phyloP scores from a whole-genome alignment of 1,140 invertebrate genomes.

The Penaeus vannamei region DNA sequence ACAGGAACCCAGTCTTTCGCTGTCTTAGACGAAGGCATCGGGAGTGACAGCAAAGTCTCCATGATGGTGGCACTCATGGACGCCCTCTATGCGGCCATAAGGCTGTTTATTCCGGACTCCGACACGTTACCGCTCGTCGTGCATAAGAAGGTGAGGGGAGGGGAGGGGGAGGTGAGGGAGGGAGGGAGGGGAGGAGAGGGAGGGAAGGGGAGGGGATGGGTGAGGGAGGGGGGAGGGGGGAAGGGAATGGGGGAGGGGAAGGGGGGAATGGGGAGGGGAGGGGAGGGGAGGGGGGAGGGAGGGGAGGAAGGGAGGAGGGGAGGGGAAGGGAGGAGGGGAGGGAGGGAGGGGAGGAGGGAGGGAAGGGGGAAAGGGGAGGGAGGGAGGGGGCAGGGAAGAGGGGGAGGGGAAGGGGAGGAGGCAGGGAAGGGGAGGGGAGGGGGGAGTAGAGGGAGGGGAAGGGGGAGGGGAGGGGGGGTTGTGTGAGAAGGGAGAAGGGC shows the following conservation, averaged over 20 bases:
- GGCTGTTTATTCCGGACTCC: constrained; percentile 58
- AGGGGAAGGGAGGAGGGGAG: constrained; percentile 26
- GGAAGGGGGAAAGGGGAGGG: too few relatives aligned
- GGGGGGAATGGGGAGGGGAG: too few relatives aligned
- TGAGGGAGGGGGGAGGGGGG: not conserved
- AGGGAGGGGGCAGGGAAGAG: too few relatives aligned
- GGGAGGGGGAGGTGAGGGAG: not conserved
- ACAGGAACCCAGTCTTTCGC: constrained; percentile 65
- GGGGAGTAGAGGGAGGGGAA: too few relatives aligned
- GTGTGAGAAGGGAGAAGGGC: too few relatives aligned
- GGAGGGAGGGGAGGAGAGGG: too few relatives aligned
- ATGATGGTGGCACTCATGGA: constrained; percentile 66
- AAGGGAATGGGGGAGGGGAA: constrained; percentile 10
- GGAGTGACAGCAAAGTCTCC: constrained; percentile 67
- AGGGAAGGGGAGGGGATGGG: not conserved
- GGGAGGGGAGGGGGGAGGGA: too few relatives aligned
- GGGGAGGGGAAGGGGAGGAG: too few relatives aligned
- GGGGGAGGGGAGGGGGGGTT: too few relatives aligned
- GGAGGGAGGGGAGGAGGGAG: not conserved
- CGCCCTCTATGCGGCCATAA: constrained; percentile 62
- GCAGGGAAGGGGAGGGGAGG: too few relatives aligned
- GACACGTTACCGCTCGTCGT: constrained; percentile 63
- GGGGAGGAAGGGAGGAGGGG: too few relatives aligned
- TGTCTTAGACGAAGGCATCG: constrained; percentile 66
- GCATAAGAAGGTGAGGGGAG: constrained; percentile 58